Evolutionary conservation across 2,888 invertebrate species (phyloP), one percentile per base, ranked within the genome.

Genomic region (Parnassius orleans): DNA sequence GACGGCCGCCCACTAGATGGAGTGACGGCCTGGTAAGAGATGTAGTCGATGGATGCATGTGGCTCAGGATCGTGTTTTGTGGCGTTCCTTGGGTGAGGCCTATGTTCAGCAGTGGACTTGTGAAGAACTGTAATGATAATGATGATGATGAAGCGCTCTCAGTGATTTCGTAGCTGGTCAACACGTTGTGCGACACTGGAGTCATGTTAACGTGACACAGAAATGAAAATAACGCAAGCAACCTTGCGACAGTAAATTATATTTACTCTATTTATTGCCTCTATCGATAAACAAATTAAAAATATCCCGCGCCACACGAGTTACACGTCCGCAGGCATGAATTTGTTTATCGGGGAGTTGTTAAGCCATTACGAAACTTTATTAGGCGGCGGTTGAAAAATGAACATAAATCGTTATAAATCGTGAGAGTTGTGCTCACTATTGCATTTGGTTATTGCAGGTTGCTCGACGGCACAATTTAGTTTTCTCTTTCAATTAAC

Each of bases 251-350:
- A 24, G 41, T 15, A 44, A 53, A 33, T 47, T 57, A 19, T 51
- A 53, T 55, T 58, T 58, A 47, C 48, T 43, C 33, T 50, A 57
- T 46, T 57, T 48, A 60, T 60, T 46, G 69, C 71, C 73, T 71
- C 75, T 76, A 75, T 80, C 81, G 80, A 79, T 73, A 75, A 69
- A 74, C 68, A 66, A 60, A 58, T 53, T 46, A 61, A 55, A 41
- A 46, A 46, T 53, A 53, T 33, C 5, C n/a, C 19, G 54, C 53
- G 12, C 57, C 50, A 57, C 57, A 43, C 53, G 50, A n/a, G n/a
- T 19, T 10, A 5, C 50, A 58, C 43, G 24, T 41, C 42, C 48
- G 50, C 24, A 42, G 14, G 7, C 57, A 53, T 62, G 43, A 50
- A 57, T 52, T 24, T 43, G 57, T 57, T 50, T 56, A 57, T 53